A percentile compares a stretch with the other conserved stretches of the same genome.
These are phyloP conservation scores for Semotilus atromaculatus DNA, from an alignment of 2,797 vertebrate species.

Conservation along the genomic window DNA sequence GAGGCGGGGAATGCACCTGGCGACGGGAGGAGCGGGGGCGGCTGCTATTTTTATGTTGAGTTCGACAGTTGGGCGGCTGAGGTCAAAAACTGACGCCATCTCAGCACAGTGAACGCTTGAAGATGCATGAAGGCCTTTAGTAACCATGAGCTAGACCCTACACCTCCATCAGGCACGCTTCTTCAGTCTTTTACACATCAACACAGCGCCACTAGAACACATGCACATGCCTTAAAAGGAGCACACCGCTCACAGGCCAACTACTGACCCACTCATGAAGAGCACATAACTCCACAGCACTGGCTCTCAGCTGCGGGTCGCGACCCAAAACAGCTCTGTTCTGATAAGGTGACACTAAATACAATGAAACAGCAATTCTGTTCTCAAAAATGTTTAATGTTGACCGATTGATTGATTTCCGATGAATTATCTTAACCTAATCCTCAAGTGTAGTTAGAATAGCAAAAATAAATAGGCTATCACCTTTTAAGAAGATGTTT, in stretches of 20 bases:
- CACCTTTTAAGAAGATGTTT: neutral
- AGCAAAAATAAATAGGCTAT: neutral
- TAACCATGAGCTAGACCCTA: slow-evolving; percentile 28
- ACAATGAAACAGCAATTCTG: neutral
- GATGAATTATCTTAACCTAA: neutral
- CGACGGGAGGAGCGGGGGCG: neutral
- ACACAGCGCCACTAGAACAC: slow-evolving; percentile 1
- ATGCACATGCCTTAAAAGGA: slow-evolving; percentile 42
- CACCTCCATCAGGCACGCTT: neutral
- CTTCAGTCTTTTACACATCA: slow-evolving; percentile 16
- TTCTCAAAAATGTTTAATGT: no score
- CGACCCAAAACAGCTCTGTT: neutral
- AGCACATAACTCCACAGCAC: neutral
- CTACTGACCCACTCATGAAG: slow-evolving; percentile 4
- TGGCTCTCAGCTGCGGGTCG: neutral
- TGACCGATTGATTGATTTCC: no score
- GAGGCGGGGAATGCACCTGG: slow-evolving; percentile 52
- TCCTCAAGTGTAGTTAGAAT: neutral
- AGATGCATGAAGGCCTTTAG: neutral
- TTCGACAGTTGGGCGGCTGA: slow-evolving; percentile 42
- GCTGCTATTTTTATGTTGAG: slow-evolving; percentile 43
- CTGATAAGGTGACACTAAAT: neutral
- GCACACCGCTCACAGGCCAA: neutral
- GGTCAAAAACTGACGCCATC: slow-evolving; percentile 30
- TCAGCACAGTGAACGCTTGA: neutral